These are phyloP conservation scores for Alcedo atthis DNA, from an alignment of 2,797 vertebrate genomes.

Conservation along the genomic window DNA sequence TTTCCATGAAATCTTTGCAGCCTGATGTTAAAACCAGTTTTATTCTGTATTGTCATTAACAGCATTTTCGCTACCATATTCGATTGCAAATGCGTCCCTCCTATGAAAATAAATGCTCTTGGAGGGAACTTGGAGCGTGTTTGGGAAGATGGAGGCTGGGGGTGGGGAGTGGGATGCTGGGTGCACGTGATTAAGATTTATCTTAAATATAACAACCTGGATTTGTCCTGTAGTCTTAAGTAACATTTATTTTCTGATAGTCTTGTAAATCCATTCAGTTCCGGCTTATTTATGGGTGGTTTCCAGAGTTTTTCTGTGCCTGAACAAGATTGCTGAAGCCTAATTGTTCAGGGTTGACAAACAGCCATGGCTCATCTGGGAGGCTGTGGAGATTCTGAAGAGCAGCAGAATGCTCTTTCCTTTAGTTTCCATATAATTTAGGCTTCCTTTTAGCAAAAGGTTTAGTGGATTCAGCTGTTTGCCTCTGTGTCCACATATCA, in stretches of 20 bases:
- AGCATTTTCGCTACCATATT: not conserved
- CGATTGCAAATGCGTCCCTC: not conserved
- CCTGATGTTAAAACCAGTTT: not conserved
- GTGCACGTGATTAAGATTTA: not conserved
- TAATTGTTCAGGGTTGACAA: not conserved
- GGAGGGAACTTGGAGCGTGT: not conserved
- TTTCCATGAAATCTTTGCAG: not conserved
- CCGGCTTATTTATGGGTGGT: not conserved
- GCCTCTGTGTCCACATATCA: not conserved
- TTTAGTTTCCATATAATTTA: not conserved
- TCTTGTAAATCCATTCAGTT: not conserved
- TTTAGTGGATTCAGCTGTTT: not conserved
- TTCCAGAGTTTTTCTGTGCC: not conserved
- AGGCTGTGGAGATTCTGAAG: not conserved
- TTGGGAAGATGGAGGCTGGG: not conserved
- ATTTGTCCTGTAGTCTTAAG: not conserved
- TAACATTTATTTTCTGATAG: not conserved
- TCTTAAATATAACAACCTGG: fast-evolving
- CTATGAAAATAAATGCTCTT: not conserved
- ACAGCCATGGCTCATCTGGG: not conserved
- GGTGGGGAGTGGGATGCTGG: not conserved
- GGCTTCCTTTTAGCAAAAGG: not conserved
- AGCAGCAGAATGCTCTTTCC: not conserved
- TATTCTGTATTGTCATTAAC: not conserved
- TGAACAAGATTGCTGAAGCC: not conserved